Evolutionary conservation across 2,888 invertebrate species (phyloP), one percentile per base, ranked within the genome.

Genomic region (Malachius bipustulatus): DNA sequence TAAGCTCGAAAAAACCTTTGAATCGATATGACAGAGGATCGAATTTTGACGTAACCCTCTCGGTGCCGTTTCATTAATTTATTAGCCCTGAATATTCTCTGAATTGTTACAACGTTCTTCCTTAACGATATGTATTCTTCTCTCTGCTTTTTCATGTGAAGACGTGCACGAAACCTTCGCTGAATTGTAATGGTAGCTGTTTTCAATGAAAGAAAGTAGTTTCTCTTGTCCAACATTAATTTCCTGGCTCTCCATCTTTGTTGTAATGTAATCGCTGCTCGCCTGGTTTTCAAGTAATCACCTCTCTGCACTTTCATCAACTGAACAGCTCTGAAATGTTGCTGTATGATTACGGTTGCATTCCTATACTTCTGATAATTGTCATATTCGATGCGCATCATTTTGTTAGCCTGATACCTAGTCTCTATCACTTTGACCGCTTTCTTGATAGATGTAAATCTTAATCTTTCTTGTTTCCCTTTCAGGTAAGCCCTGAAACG

Each of bases 31-130:
- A 57, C 50, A 3, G 68, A 61, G 6, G 59, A 51, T 36, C 61
- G 65, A 9, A 63, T 41, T 14, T 51, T 41, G 2, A 63, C 33
- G 46, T 61, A 77, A 1, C 54, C 36, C 2, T 49, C 36, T 32
- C 65, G 63, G 11, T 62, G 53, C 30, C 47, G 47, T 32, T 55
- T 59, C 56, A 66, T 66, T 14, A 58, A 33, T 27, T 55, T 56
- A 4, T 57, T 54, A 1, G 69, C 67, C 45, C 67, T 65, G 48
- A 68, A 64, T 55, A 60, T 66, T 35, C 55, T 59, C 46, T 78
- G 77, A 30, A 76, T 51, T 2, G 45, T 42, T 9, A 67, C 52
- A 14, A 64, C 59, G 8, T 63, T 52, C 12, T 55, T 50, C 29
- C 60, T 65, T 26, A 60, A 51, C 26, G 48, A 16, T 8, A 44